phyloP scores from a whole-genome alignment of 1,140 invertebrate genomes.

The Adelges cooleyi region DNA sequence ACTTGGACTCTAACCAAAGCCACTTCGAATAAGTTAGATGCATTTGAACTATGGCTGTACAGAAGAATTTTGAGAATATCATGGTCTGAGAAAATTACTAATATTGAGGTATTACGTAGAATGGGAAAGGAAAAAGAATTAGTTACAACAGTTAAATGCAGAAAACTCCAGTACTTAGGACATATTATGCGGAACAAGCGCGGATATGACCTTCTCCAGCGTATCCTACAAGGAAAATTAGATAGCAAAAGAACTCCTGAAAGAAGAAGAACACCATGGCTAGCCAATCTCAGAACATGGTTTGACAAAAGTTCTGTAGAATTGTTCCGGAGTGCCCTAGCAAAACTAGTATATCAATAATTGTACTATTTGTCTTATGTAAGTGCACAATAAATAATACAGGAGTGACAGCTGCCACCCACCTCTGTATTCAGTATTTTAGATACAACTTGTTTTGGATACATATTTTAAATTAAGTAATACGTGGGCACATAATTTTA shows the following conservation, averaged over 20 bases:
- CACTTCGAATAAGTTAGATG: background rate
- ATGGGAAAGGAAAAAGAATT: conserved; percentile 3
- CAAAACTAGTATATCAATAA: background rate
- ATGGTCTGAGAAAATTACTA: conserved; percentile 23
- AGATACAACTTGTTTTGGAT: no score
- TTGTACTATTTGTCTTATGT: no score
- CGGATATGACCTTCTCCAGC: conserved; percentile 12
- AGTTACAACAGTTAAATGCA: background rate
- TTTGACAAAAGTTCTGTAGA: background rate
- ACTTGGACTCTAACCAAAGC: conserved; percentile 10
- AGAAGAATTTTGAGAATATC: conserved; percentile 21
- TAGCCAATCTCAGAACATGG: conserved; percentile 4
- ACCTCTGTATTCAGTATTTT: no score
- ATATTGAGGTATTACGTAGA: conserved; percentile 13
- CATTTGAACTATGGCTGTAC: conserved; percentile 22
- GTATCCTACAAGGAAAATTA: conserved; percentile 21
- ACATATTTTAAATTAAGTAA: no score
- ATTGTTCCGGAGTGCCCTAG: background rate
- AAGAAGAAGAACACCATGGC: conserved; percentile 9
- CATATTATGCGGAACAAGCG: conserved; percentile 13
- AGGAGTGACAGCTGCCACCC: no score
- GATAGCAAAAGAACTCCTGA: conserved; percentile 9
- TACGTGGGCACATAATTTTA: no score
- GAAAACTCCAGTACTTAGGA: conserved; percentile 22
- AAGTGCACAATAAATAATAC: no score